Evolutionary conservation across 2,797 vertebrate species (phyloP).

Genomic region (Avahi laniger): DNA sequence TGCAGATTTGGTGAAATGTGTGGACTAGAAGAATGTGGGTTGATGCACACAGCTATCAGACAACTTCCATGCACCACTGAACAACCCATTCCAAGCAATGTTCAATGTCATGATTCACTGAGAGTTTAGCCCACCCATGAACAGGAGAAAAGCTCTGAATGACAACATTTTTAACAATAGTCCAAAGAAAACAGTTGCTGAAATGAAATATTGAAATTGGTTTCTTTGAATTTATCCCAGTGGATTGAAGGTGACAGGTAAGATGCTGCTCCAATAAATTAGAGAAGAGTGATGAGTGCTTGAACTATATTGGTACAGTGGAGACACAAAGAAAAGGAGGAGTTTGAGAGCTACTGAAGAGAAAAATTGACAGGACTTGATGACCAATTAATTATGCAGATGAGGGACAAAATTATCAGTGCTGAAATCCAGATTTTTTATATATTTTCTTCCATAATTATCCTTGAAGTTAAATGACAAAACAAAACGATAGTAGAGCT

Average conservation of each 20-base stretch:
- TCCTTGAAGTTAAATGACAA: not conserved
- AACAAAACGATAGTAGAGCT: not conserved
- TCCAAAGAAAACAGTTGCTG: not conserved
- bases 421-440: not conserved
- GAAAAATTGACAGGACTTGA: not conserved
- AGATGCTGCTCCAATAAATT: not conserved
- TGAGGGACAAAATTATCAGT: not conserved
- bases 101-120: not conserved
- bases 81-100: not conserved
- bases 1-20: not conserved
- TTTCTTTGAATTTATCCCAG: not conserved
- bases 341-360: not conserved
- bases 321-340: not conserved
- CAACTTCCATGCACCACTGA: too few relatives aligned
- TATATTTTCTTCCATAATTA: not conserved
- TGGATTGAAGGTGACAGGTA: not conserved
- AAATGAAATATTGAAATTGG: not conserved
- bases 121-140: not conserved
- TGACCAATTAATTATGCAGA: rapidly evolving
- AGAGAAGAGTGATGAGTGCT: rapidly evolving
- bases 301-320: rapidly evolving
- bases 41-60: too few relatives aligned
- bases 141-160: not conserved
- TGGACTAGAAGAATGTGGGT: not conserved
- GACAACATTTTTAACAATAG: not conserved